Evolutionary conservation across 2,797 vertebrate genomes (phyloP).

Genomic region (Erethizon dorsatum): DNA sequence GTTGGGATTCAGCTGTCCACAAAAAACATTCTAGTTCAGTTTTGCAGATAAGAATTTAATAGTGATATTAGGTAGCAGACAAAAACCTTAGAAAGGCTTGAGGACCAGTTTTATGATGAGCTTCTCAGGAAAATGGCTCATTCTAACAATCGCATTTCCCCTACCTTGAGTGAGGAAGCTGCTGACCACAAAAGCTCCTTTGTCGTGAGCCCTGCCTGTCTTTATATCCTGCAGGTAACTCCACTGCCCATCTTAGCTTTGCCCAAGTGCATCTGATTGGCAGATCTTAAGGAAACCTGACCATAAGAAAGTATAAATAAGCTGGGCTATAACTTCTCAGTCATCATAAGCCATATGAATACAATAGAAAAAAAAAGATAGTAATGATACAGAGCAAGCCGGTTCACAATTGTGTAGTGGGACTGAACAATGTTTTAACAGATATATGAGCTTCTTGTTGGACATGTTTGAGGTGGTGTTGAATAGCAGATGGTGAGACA

Average conservation of each 20-base stretch:
- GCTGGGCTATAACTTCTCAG: neutral
- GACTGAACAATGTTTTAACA: neutral
- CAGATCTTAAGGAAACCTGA: neutral
- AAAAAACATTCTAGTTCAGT: neutral
- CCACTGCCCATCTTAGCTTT: accelerated
- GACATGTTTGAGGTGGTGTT: neutral
- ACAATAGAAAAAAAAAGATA: neutral
- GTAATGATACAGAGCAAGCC: neutral
- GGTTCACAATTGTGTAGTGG: accelerated
- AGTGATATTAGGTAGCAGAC: neutral
- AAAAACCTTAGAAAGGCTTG: neutral
- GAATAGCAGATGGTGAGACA: neutral
- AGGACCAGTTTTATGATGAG: neutral
- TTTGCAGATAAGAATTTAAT: neutral
- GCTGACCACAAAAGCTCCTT: neutral
- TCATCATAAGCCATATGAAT: neutral
- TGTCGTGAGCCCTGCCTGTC: neutral
- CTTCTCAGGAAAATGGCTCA: neutral
- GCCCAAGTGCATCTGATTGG: accelerated
- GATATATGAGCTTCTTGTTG: too few relatives aligned
- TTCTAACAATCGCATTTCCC: neutral
- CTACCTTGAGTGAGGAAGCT: neutral
- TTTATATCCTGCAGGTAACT: neutral
- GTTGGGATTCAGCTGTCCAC: neutral
- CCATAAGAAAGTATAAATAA: neutral